Evolutionary conservation across 2,797 vertebrate genomes (phyloP), one percentile per base, ranked within the genome.

Genomic region (Falco cherrug): DNA sequence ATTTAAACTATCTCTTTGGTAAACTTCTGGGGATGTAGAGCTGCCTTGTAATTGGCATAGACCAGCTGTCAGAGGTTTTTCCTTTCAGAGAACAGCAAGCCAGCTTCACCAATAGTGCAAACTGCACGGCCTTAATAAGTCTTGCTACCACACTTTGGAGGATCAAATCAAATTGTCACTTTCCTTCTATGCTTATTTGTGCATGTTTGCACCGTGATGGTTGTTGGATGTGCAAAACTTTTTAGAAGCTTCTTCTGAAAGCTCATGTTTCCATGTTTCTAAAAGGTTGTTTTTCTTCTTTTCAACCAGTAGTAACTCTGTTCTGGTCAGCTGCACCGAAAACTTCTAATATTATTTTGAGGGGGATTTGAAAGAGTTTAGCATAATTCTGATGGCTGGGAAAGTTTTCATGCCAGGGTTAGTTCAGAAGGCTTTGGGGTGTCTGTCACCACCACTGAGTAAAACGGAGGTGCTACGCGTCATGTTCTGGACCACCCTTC

Each of bases 181-280:
- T 67, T 3, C 43, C 83, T 71, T 12, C 15, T 11, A 3, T 3
- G 18, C 56, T 65, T 26, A 4, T 57, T 54, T 43, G 18, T 33
- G 24, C 47, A 57, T 43, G 11, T 68, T 71, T 63, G 24, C 50
- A 29, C 45, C 16, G 0, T 8, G 18, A 14, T 1, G 0, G 28
- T 11, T 29, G 26, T 5, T 33, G 70, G 22, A 10, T 18, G 7
- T 16, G 61, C 24, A 37, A 54, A 79, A 60, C 33, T 18, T 54
- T 29, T 13, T 5, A 21, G 61, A 13, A 45, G 29, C 9, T 64
- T 54, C 45, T 50, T 11, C 25, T 33, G 33, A 50, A 33, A 61
- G 31, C 75, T 88, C 35, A 43, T 33, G 7, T 71, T 57, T 31
- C 59, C 10, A 0, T 3, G 6, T 53, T 48, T 48, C 50, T 25